Percentiles rank a stretch among this genome's conserved stretches.
Conservation (phyloP, 1,140 invertebrate species). For the Neodiprion fabricii region DNA sequence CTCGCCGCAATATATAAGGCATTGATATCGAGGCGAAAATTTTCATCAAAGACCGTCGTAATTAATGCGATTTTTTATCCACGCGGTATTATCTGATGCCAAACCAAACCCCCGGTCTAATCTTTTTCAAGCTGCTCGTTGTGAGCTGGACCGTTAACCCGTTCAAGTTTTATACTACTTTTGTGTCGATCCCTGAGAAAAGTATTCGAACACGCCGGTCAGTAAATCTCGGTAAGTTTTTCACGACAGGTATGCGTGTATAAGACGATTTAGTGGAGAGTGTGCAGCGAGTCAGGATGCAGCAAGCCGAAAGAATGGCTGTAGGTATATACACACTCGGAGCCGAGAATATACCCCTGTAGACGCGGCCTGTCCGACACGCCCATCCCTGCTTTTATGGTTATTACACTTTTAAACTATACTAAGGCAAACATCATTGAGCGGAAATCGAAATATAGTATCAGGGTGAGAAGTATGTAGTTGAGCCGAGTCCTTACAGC, state of each 20-base stretch:
- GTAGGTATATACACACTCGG: not conserved
- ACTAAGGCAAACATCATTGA: conserved; percentile 14
- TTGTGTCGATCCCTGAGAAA: not conserved
- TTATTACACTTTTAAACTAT: conserved; percentile 15
- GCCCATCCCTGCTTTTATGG: conserved; percentile 13
- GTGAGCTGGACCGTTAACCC: not conserved
- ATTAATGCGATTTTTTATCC: not conserved
- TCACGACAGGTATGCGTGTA: not conserved
- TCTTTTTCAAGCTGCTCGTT: not conserved
- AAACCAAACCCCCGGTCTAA: not conserved
- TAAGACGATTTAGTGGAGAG: not conserved
- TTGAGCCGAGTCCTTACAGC: not conserved
- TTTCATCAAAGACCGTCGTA: not conserved
- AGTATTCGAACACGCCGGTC: not conserved
- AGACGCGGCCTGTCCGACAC: not conserved
- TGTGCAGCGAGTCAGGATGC: not conserved
- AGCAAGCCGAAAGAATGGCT: not conserved
- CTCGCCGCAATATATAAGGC: not conserved
- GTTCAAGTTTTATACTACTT: not conserved
- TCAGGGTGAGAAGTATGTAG: not conserved
- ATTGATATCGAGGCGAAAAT: not conserved
- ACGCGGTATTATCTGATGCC: not conserved
- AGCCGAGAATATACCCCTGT: not conserved
- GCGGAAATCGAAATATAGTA: conserved; percentile 11
- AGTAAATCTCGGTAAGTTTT: not conserved